These are phyloP conservation scores for Endotricha flammealis DNA, from an alignment of 2,888 invertebrate species.

Conservation along the genomic window DNA sequence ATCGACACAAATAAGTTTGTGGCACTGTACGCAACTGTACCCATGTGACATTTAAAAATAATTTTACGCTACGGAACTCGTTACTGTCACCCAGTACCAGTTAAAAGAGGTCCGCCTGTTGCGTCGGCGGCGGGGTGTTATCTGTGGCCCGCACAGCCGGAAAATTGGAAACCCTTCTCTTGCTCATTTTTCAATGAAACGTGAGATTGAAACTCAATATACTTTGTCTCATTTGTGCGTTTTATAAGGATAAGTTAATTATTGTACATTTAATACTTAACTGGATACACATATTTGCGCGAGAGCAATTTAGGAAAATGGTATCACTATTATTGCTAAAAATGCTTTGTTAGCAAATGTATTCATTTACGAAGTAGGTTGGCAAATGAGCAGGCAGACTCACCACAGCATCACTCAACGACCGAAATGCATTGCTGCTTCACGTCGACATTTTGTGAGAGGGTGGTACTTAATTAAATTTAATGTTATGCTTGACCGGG, in stretches of 20 bases:
- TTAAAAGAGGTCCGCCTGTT: conserved; percentile 17
- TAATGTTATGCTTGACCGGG: no score
- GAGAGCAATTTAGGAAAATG: no score
- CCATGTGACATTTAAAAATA: conserved; percentile 43
- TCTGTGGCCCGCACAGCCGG: conserved; percentile 16
- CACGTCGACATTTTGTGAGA: no score
- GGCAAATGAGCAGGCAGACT: no score
- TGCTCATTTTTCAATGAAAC: conserved; percentile 14
- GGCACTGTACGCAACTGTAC: conserved; percentile 28
- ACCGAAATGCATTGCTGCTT: no score
- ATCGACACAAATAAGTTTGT: no score
- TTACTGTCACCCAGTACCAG: conserved; percentile 24
- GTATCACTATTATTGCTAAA: no score
- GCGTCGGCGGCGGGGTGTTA: conserved; percentile 17
- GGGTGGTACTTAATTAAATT: no score
- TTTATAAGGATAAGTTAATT: not conserved
- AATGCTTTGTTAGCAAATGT: no score
- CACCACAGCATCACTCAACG: no score
- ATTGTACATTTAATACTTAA: conserved; percentile 5
- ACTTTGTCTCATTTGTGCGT: conserved; percentile 7
- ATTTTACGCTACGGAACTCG: conserved; percentile 37
- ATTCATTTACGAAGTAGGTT: no score
- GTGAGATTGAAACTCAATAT: conserved; percentile 9
- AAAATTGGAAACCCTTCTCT: conserved; percentile 13
- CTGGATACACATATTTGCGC: no score